Conservation (phyloP, 2,113 vertebrate genomes). For the Natator depressus region DNA sequence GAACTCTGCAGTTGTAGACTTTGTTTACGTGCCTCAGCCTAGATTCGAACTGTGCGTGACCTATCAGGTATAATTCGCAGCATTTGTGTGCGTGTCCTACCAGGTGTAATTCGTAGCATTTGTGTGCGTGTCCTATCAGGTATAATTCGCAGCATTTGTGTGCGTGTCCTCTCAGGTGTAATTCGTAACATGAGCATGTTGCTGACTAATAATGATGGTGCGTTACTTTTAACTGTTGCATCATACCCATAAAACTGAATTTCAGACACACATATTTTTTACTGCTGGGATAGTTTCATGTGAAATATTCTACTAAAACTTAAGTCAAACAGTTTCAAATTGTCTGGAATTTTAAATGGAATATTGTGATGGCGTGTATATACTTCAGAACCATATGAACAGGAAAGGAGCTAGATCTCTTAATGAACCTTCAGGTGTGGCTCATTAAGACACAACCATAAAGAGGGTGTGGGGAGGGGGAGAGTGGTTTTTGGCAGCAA, state of each 20-base stretch:
- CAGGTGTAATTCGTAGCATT: too few species aligned
- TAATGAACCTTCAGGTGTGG: neutral
- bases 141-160: too few species aligned
- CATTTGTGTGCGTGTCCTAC: too few species aligned
- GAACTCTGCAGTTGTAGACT: too few species aligned
- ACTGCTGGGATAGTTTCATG: neutral
- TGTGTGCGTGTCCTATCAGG: too few species aligned
- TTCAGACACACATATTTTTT: neutral
- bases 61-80: too few species aligned
- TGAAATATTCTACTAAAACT: neutral
- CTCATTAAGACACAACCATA: neutral
- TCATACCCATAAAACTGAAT: slow-evolving; percentile 1
- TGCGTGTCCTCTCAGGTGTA: too few species aligned
- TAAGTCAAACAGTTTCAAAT: neutral
- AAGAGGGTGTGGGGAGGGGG: too few species aligned
- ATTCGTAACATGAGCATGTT: neutral
- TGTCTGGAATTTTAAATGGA: neutral
- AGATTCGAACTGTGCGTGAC: too few species aligned
- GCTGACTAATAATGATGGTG: neutral
- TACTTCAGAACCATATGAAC: neutral
- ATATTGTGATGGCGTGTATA: neutral
- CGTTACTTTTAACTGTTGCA: slow-evolving; percentile 5
- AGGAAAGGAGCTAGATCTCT: neutral
- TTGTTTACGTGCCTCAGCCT: too few species aligned
- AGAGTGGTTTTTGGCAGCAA: neutral